Evolutionary conservation across 2,113 vertebrate species (phyloP).

Genomic region (Notothenia coriiceps): DNA sequence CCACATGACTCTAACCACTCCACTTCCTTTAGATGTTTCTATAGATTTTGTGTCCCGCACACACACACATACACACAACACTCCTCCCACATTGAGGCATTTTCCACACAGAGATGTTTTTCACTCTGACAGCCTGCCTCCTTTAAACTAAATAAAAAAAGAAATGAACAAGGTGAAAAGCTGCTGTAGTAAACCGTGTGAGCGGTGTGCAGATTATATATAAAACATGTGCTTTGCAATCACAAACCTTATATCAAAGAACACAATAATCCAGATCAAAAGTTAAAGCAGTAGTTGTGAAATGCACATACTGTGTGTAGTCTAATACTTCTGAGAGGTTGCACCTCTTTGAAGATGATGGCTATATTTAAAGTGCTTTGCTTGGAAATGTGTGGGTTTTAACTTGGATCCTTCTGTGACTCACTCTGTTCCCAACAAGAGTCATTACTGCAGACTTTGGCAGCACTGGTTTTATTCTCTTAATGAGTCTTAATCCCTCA

Average conservation of each 20-base stretch:
- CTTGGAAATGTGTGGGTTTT: conserved; percentile 50
- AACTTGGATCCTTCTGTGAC: conserved; percentile 47
- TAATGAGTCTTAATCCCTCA: conserved; percentile 28
- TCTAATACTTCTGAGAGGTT: conserved; percentile 37
- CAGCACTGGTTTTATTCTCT: conserved; percentile 36
- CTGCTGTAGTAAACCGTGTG: background rate
- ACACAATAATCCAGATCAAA: background rate
- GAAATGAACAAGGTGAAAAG: conserved; percentile 12
- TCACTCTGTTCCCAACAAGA: conserved; percentile 55
- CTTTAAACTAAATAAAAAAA: conserved; percentile 13
- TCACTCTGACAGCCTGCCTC: conserved; percentile 15
- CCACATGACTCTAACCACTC: conserved; percentile 82
- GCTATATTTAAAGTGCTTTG: conserved; percentile 42
- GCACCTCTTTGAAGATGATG: conserved; percentile 25
- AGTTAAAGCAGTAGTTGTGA: background rate
- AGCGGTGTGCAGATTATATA: background rate
- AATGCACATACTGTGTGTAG: conserved; percentile 13
- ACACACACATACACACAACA: conserved; percentile 10
- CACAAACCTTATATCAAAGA: conserved; percentile 2
- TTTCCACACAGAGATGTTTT: conserved; percentile 41
- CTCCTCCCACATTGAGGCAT: conserved; percentile 26
- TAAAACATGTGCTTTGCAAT: too few species aligned
- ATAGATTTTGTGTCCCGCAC: conserved; percentile 71
- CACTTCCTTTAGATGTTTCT: conserved; percentile 80
- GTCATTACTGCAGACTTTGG: conserved; percentile 42